These are phyloP conservation scores for Acridotheres tristis DNA, from an alignment of 2,797 vertebrate species.

Conservation along the genomic window DNA sequence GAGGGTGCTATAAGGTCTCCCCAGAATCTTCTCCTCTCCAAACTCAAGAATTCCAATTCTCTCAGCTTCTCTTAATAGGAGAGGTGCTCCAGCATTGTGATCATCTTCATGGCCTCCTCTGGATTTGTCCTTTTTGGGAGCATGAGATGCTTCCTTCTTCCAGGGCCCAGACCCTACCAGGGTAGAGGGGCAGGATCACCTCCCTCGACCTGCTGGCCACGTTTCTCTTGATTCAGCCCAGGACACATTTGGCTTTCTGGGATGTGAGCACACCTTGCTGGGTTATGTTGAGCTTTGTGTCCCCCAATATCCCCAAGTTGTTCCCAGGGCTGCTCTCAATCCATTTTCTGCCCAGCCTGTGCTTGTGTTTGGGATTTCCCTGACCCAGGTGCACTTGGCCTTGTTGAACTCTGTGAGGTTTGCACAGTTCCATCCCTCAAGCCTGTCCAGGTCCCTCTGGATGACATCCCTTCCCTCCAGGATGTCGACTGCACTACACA, in stretches of 20 bases:
- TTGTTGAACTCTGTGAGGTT: not conserved
- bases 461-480: not conserved
- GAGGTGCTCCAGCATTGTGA: not conserved
- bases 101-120: not conserved
- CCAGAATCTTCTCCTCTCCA: not conserved
- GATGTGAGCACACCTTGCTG: not conserved
- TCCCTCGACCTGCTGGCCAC: accelerated
- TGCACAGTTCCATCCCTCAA: not conserved
- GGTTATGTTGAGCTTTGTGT: not conserved
- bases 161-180: not conserved
- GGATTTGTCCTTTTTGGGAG: not conserved
- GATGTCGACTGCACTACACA: accelerated
- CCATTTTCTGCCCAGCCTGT: not conserved
- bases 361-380: not conserved
- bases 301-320: not conserved
- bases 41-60: not conserved
- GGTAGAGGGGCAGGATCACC: too few species aligned
- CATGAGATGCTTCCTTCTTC: not conserved
- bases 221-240: not conserved
- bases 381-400: accelerated
- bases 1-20: not conserved
- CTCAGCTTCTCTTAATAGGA: not conserved
- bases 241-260: not conserved
- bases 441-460: not conserved
- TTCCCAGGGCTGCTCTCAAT: not conserved